Evolutionary conservation across 2,113 vertebrate species (phyloP), one percentile per base, ranked within the genome.

Genomic region (Chloropsis cyanopogon): DNA sequence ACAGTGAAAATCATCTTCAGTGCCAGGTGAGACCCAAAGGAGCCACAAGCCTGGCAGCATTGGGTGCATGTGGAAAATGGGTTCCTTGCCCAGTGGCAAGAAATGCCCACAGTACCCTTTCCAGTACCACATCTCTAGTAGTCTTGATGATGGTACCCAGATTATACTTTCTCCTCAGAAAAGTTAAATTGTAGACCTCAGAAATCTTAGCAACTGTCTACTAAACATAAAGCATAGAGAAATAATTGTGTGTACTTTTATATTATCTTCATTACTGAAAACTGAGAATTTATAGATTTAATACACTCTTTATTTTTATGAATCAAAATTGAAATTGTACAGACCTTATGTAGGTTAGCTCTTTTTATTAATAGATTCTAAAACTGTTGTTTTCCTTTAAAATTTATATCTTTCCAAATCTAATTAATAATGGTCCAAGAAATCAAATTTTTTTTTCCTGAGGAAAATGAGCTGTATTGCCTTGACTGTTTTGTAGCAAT

Each of bases 1-100:
- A 39, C 12, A 11, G 22, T 29, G 31, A 61, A 75, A 70, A 63
- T 46, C 33, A 37, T n/a, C 41, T 59, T 63, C 41, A 75, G 7
- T 16, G n/a, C 26, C 21, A 73, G 42, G 11, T 54, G 10, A 7
- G 14, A 14, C 7, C 22, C 33, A 6, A 78, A 39, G 72, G 28
- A 71, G 28, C 20, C 0, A 0, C 13, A 26, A 39, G 42, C 63
- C 39, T 2, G 1, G 14, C 23, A 81, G 54, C 22, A 4, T 1
- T 21, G 31, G 14, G 21, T 5, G 14, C 35, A 53, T 20, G 14
- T 18, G 35, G 28, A 63, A 72, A 71, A 79, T 12, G 15, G 8
- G 14, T 49, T 77, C 72, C 46, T 49, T 79, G n/a, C 49, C 41
- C 31, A 20, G 68, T 12, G 39, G 15, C 18, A 59, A 42, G 49